A percentile compares a stretch with the other conserved stretches of the same genome.
Conservation (phyloP, 2,113 vertebrate genomes). For the Petrocephalus microphthalmus region DNA sequence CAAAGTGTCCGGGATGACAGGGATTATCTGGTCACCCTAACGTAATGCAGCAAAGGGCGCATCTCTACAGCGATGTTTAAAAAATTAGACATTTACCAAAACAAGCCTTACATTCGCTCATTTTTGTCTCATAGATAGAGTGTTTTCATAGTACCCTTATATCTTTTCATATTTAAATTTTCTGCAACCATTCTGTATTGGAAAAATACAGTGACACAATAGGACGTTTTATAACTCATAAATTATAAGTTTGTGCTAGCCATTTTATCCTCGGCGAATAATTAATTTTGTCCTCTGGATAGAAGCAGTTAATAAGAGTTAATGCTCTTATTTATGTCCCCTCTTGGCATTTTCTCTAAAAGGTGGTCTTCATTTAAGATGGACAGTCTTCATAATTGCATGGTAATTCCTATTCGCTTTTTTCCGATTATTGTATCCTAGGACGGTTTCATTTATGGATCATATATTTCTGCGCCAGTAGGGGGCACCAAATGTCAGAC, state of each 20-base stretch:
- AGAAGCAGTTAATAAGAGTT: background rate
- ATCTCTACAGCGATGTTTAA: background rate
- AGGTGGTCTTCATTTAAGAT: background rate
- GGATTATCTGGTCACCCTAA: background rate
- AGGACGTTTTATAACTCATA: background rate
- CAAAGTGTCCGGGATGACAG: too few species aligned
- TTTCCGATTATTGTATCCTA: background rate
- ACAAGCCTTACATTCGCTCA: background rate
- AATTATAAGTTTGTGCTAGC: background rate
- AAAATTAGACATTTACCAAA: background rate
- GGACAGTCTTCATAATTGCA: background rate
- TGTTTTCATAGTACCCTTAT: background rate
- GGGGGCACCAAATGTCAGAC: slow-evolving; percentile 9
- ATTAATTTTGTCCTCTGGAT: background rate
- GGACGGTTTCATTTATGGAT: background rate
- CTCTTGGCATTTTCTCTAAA: background rate
- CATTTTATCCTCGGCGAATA: background rate
- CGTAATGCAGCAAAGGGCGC: background rate
- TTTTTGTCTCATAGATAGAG: background rate
- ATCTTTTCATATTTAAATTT: background rate
- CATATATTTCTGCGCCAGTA: slow-evolving; percentile 5
- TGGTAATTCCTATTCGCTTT: background rate
- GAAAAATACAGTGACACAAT: background rate
- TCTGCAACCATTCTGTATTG: background rate
- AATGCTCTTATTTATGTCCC: background rate